Percentiles rank a stretch among this genome's conserved stretches.
These are phyloP conservation scores for cattle (Bos taurus) DNA, from an alignment of 2,113 vertebrate genomes.

Conservation along the genomic window ARS-UCD2.0 NC_037349.1:22492001-22492500, in stretches of 20 bases:
- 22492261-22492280: neutral
- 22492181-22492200: neutral
- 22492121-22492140: conserved; percentile 41
- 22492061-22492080: conserved; percentile 8
- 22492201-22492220: neutral
- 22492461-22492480: neutral
- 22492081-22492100: neutral
- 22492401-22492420: neutral
- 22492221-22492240: neutral
- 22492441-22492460: neutral
- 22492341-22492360: neutral
- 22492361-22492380: neutral
- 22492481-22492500: neutral
- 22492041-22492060: neutral
- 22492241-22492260: neutral
- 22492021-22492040: neutral
- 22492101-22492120: conserved; percentile 14
- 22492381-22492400: neutral
- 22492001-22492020: neutral
- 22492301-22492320: neutral
- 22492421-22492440: neutral
- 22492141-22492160: neutral
- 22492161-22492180: neutral
- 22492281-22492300: neutral
- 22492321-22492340: neutral